Conservation (phyloP, 2,113 vertebrate genomes). For the Castor canadensis region DNA sequence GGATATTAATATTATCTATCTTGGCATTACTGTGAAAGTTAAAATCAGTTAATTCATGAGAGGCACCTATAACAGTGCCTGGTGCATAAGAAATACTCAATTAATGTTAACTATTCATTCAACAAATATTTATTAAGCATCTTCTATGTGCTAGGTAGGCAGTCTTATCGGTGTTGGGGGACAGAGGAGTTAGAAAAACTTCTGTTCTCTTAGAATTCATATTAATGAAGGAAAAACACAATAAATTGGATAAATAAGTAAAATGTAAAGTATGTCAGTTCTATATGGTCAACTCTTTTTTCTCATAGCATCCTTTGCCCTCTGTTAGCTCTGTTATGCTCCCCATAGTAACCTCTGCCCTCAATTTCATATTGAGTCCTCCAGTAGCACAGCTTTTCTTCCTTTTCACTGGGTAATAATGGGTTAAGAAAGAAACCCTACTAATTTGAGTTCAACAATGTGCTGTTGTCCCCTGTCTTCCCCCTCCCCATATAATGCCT, state of each 20-base stretch:
- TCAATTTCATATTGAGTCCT: neutral
- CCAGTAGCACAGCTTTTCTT: neutral
- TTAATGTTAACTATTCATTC: slow-evolving; percentile 24
- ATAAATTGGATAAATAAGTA: neutral
- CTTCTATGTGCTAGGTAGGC: neutral
- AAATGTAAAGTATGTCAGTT: neutral
- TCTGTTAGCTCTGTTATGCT: neutral
- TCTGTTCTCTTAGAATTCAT: neutral
- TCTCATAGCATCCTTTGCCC: neutral
- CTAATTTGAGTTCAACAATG: slow-evolving; percentile 35
- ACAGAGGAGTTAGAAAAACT: neutral
- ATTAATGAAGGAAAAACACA: neutral
- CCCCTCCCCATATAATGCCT: neutral
- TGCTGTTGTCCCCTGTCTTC: neutral
- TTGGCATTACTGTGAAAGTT: slow-evolving; percentile 19
- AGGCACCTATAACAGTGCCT: neutral
- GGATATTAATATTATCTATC: neutral
- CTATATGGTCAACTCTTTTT: neutral
- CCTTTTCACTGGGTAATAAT: slow-evolving; percentile 10
- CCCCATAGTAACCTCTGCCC: neutral
- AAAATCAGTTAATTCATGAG: neutral
- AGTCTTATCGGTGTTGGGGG: neutral
- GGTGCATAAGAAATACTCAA: neutral
- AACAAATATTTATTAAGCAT: neutral
- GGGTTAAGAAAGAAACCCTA: slow-evolving; percentile 13